Conservation (phyloP, 1,140 invertebrate genomes). For the Agrilus planipennis region DNA sequence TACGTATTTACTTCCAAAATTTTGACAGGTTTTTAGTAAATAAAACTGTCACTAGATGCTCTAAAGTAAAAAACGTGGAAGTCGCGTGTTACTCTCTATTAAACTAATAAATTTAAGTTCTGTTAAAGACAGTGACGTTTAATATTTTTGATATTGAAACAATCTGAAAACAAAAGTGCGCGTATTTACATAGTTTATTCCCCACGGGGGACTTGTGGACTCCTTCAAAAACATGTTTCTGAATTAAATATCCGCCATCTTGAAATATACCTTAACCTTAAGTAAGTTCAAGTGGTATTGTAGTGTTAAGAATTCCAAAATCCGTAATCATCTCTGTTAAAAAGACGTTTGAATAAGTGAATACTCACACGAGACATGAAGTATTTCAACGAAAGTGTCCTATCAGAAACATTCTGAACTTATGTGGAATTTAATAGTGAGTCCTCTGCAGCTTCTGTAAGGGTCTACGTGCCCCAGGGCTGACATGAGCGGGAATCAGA, state of each 20-base stretch:
- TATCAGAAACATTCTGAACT: slow-evolving; percentile 25
- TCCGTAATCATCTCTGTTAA: slow-evolving; percentile 12
- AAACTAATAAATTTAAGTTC: slow-evolving; percentile 26
- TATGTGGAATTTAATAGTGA: slow-evolving; percentile 27
- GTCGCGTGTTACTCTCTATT: slow-evolving; percentile 35
- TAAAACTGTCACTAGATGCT: slow-evolving; percentile 22
- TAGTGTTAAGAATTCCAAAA: slow-evolving; percentile 17
- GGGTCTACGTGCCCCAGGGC: slow-evolving; percentile 23
- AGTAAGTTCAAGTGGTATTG: slow-evolving; percentile 22
- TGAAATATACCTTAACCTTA: slow-evolving; percentile 34
- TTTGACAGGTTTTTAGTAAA: no score
- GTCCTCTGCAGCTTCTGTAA: slow-evolving; percentile 29
- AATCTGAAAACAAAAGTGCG: background rate
- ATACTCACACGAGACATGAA: slow-evolving; percentile 13
- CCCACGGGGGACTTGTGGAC: slow-evolving; percentile 8
- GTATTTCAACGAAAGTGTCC: slow-evolving; percentile 14
- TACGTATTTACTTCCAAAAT: no score
- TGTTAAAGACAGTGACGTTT: slow-evolving; percentile 20
- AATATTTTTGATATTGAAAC: slow-evolving; percentile 9
- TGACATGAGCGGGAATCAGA: slow-evolving; percentile 32
- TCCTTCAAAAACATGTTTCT: slow-evolving; percentile 29
- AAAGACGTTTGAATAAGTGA: slow-evolving; percentile 12
- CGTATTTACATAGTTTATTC: background rate
- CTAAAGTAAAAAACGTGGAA: slow-evolving; percentile 32
- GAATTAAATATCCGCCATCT: slow-evolving; percentile 34